Evolutionary conservation across 2,888 invertebrate species (phyloP).

Genomic region (Agonopterix alstromeriana): DNA sequence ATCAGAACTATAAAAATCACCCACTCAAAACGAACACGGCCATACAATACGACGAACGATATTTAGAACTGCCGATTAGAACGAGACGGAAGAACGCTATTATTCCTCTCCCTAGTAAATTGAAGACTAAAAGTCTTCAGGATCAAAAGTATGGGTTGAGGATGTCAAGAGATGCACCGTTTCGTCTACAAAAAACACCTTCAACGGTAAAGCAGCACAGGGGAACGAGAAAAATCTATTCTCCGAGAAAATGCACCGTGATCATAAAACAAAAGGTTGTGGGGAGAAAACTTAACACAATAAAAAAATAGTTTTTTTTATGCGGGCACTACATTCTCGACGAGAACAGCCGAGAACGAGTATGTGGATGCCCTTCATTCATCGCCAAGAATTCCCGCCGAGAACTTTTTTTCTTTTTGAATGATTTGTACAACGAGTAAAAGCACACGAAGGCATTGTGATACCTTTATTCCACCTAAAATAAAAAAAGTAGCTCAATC

Average conservation of each 20-base stretch:
- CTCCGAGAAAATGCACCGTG: constrained; percentile 26
- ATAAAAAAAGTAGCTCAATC: no score
- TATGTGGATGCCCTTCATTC: no score
- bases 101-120: constrained; percentile 22
- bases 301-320: neutral
- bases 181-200: constrained; percentile 11
- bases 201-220: constrained; percentile 2
- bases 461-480: no score
- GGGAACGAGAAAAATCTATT: constrained; percentile 28
- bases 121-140: constrained; percentile 27
- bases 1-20: constrained; percentile 18
- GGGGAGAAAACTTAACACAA: neutral
- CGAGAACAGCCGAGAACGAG: no score
- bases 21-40: constrained; percentile 23
- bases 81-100: constrained; percentile 21
- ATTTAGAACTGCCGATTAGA: constrained; percentile 15
- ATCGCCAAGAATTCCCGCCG: no score
- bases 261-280: constrained; percentile 3
- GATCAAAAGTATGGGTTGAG: constrained; percentile 18
- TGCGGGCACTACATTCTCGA: no score
- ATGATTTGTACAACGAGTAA: no score
- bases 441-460: no score
- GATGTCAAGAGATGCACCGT: constrained; percentile 10
- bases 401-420: no score
- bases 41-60: constrained; percentile 26